Percentiles rank a stretch among this genome's conserved stretches.
These are phyloP conservation scores for Rostratula benghalensis DNA, from an alignment of 2,113 vertebrate species.

Conservation along the genomic window DNA sequence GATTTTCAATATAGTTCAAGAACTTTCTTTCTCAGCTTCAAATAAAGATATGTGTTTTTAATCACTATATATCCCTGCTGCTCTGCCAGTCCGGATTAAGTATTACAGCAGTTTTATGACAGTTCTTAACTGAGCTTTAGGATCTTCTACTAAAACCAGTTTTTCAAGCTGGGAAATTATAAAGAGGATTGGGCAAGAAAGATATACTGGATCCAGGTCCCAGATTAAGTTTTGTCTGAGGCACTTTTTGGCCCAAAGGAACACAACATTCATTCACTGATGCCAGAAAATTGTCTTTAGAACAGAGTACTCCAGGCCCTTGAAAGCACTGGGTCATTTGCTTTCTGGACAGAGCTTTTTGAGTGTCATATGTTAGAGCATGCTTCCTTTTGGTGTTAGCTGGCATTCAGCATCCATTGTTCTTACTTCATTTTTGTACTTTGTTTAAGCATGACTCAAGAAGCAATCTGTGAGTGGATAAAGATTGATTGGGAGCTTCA, in stretches of 20 bases:
- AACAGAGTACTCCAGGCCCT: not conserved
- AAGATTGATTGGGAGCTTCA: not conserved
- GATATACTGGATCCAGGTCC: not conserved
- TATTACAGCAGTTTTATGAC: not conserved
- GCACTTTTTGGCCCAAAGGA: not conserved
- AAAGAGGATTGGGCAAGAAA: not conserved
- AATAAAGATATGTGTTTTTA: not conserved
- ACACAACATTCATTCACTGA: not conserved
- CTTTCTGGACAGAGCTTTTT: not conserved
- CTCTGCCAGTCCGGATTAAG: not conserved
- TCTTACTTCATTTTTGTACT: not conserved
- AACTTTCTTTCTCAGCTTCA: not conserved
- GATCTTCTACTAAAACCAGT: not conserved
- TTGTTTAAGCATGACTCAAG: fast-evolving
- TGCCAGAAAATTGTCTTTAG: not conserved
- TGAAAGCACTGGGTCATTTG: not conserved
- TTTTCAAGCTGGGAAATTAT: not conserved
- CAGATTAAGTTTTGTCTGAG: not conserved
- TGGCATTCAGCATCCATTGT: not conserved
- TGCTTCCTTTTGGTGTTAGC: not conserved
- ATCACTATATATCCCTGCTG: not conserved
- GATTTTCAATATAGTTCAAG: not conserved
- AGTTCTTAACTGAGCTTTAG: not conserved
- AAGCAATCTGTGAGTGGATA: not conserved
- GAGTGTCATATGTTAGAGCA: not conserved